Evolutionary conservation across 2,797 vertebrate species (phyloP).

Genomic region (Sorex maritimensis): DNA sequence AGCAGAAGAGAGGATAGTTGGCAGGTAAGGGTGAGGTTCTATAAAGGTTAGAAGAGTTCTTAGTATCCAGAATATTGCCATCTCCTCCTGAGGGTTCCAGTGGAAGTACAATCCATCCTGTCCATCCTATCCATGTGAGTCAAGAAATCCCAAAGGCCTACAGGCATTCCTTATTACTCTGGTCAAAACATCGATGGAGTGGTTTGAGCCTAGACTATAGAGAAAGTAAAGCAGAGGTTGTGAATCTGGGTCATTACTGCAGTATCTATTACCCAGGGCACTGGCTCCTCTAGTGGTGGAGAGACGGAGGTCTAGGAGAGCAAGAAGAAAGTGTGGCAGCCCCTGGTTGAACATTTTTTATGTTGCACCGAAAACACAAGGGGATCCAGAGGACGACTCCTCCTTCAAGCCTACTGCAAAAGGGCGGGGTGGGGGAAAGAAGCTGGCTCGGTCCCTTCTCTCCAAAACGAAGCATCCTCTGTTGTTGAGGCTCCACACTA

Average conservation of each 20-base stretch:
- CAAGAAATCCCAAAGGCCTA: constrained; percentile 9
- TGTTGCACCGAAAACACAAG: constrained; percentile 8
- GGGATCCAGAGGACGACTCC: not conserved
- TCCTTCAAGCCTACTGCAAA: not conserved
- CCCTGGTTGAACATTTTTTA: not conserved
- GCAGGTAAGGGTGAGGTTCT: constrained; percentile 6
- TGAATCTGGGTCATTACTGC: not conserved
- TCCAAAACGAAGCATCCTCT: not conserved
- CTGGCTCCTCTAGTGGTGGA: not conserved
- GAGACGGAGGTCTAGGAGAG: not conserved
- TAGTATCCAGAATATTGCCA: not conserved
- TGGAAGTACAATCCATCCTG: not conserved
- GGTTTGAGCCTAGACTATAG: not conserved
- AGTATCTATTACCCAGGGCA: constrained; percentile 7
- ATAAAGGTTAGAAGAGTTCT: not conserved
- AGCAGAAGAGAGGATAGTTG: not conserved
- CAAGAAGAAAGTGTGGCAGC: not conserved
- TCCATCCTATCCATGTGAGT: not conserved
- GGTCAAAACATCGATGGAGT: not conserved
- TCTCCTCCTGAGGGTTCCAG: not conserved
- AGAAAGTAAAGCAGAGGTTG: not conserved
- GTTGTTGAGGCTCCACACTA: not conserved
- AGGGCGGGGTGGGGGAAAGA: not conserved
- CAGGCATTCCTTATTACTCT: not conserved
- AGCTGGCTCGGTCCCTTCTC: not conserved